Conservation (phyloP, 2,113 vertebrate genomes). For the Barbus barbus region DNA sequence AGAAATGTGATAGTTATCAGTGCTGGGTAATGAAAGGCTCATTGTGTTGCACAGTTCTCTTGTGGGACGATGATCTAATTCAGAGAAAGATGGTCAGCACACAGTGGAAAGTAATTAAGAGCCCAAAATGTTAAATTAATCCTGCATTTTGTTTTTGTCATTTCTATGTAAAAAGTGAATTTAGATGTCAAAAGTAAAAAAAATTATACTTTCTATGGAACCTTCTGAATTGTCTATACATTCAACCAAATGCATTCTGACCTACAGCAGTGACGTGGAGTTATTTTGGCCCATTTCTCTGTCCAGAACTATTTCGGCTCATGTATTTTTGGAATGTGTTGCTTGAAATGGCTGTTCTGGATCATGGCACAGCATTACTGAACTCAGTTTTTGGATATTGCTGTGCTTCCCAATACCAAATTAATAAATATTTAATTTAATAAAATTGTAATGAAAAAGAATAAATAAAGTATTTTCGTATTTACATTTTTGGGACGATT, state of each 20-base stretch:
- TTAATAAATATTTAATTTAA: too few species aligned
- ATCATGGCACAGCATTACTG: background rate
- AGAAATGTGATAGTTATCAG: constrained; percentile 14
- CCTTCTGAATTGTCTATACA: background rate
- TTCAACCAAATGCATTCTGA: background rate
- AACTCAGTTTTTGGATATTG: background rate
- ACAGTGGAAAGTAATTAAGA: background rate
- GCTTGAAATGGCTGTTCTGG: background rate
- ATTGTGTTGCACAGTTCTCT: background rate
- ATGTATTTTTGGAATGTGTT: constrained; percentile 6
- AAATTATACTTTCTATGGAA: background rate
- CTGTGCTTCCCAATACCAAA: background rate
- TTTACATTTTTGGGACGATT: too few species aligned
- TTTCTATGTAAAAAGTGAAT: background rate
- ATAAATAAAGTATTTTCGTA: too few species aligned
- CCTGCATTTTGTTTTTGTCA: background rate
- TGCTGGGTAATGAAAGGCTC: background rate
- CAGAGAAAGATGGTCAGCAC: background rate
- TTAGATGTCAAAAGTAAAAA: background rate
- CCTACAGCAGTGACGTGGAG: background rate
- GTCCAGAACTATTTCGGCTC: background rate
- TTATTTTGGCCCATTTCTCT: background rate
- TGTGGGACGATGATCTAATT: background rate
- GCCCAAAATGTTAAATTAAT: background rate
- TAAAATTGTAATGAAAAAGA: too few species aligned